Base-by-base conservation (phyloP, 1,140 invertebrate genomes). In the Eurosta solidaginis region DNA sequence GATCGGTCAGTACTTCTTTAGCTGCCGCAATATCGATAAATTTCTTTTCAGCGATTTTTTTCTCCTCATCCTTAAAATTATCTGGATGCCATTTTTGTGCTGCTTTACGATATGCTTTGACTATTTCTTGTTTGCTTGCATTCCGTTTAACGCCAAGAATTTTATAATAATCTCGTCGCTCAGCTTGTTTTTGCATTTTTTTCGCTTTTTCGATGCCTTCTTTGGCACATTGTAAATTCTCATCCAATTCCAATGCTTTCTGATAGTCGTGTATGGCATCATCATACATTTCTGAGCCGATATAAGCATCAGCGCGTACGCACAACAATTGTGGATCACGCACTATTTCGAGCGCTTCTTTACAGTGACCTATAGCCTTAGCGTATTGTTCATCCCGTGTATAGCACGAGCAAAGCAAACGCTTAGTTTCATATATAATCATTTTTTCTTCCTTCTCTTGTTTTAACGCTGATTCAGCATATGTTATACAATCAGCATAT, bases 71-170 rank as follows among this genome's bases (percentile, higher is more conserved):
- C 81, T 94, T 93, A 87, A 94, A 99, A 89, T 97, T 97, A 89
- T 99, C 98, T 0, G 98, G 98, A 91, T 99, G 98, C 97, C 98
- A 99, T 88, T 98, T 96, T 88, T 97, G 96, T 17, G 98, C 98
- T 75, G 96, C 92, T 91, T 98, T 99, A 80, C 98, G 92, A 89
- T 99, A 99, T 6, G 98, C 98, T 91, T 99, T 99, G 1, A 93
- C 90, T 20, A 99, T 97, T 88, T 99, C 96, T 83, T 93, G 92
- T 89, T 99, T 99, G 22, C 89, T 93, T 1, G 98, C 98, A 78
- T 91, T 94, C 88, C 90, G 88, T 80, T 91, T 91, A 42, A 91
- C 91, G 20, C 93, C 93, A 50, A 99, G 89, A 82, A 99, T 99
- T 90, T 99, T 99, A 88, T 99, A 99, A 90, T 99, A 99, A 89